Base-by-base conservation (phyloP, 2,113 vertebrate genomes). In the Maccullochella peelii region DNA sequence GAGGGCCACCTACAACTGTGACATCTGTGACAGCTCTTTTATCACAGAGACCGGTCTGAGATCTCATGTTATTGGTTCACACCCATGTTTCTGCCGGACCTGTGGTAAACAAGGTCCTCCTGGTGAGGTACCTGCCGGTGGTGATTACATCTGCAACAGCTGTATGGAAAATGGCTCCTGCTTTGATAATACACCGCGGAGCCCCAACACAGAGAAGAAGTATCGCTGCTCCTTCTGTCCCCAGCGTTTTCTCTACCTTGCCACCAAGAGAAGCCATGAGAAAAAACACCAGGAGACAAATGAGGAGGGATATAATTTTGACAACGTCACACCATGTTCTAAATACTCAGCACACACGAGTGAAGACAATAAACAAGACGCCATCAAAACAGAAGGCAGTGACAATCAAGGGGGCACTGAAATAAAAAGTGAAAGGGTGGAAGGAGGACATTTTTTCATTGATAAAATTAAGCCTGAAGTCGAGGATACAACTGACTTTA, bases 181-280 rank as follows among this genome's bases (percentile, higher is more conserved):
- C 33, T 98, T 99, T 38, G 97, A 98, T 85, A 97, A 97, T 74
- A 95, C 96, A 0, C 92, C 96, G 25, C 94, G 95, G 49, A 99
- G 97, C 89, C 96, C 97, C 84, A 98, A 96, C 3, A 97, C 95
- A 5, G 98, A 99, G 83, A 99, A 99, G 86, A 97, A 96, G 25
- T 99, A 98, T 78, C 97, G 95, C 85, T 99, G 98, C 88, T 97
- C 98, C 82, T 99, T 97, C 94, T 99, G 98, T 92, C 97, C 98
- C 11, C 97, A 98, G 94, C 96, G 97, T 27, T 99, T 99, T 90
- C 94, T 99, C 52, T 99, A 99, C 77, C 97, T 99, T 40, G 97
- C 97, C 89, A 99, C 98, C 25, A 99, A 99, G 93, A 97, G 94
- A 82, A 99, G 98, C 90, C 98, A 99, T 0, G 98, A 99, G 92